phyloP scores from a whole-genome alignment of 2,888 invertebrate genomes.

The Apotomis turbidana region DNA sequence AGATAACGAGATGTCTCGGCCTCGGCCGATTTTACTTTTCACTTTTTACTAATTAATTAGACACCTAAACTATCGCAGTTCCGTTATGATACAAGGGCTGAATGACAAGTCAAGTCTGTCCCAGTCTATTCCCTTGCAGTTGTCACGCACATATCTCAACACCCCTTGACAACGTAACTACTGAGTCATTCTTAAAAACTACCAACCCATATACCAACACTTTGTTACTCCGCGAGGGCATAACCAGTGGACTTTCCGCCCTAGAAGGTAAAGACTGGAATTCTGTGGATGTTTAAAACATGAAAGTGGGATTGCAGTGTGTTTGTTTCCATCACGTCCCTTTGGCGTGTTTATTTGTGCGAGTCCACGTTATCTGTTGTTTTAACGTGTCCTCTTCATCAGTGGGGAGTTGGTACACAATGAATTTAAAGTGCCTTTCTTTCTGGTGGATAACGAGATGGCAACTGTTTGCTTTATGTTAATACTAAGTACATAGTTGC shows the following conservation, averaged over 20 bases:
- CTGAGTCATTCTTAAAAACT: slow-evolving; percentile 48
- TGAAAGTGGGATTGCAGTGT: slow-evolving; percentile 24
- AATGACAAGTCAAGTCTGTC: not conserved
- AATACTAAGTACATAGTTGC: too few species aligned
- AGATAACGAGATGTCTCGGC: too few species aligned
- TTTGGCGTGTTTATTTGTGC: slow-evolving; percentile 55
- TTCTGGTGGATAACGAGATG: slow-evolving; percentile 18
- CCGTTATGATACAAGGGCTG: not conserved
- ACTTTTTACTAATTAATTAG: not conserved
- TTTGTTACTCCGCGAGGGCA: not conserved
- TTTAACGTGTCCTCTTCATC: slow-evolving; percentile 50
- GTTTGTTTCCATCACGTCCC: slow-evolving; percentile 55
- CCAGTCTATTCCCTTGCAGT: not conserved
- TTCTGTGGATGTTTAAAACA: slow-evolving; percentile 12
- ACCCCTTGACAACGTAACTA: slow-evolving; percentile 45
- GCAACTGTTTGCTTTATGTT: not conserved
- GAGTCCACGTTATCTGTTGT: slow-evolving; percentile 51
- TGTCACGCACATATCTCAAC: slow-evolving; percentile 10
- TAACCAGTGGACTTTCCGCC: not conserved
- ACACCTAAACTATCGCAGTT: not conserved
- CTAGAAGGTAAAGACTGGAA: not conserved
- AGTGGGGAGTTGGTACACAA: slow-evolving; percentile 35
- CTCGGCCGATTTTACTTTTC: too few species aligned
- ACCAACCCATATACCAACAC: slow-evolving; percentile 9
- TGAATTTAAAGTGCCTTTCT: slow-evolving; percentile 17